phyloP scores from a whole-genome alignment of 2,888 invertebrate species.

The Trichopoda pennipes region DNA sequence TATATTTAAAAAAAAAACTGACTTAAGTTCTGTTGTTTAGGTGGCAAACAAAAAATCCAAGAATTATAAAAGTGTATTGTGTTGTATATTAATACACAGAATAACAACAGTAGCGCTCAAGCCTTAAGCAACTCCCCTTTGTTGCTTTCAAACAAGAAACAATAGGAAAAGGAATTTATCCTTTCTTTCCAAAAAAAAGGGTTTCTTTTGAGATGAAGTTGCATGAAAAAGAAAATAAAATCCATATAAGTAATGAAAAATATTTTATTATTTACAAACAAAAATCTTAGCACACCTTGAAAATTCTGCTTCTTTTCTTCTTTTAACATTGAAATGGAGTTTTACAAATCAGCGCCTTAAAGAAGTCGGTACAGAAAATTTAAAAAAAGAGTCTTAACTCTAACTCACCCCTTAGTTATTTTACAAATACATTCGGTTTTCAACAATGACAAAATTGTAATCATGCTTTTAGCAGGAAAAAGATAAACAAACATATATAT shows the following conservation, averaged over 20 bases:
- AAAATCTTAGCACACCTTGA: conserved; percentile 67
- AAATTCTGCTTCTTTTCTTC: conserved; percentile 19
- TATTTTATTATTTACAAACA: conserved; percentile 50
- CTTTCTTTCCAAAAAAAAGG: not conserved
- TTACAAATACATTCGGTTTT: not conserved
- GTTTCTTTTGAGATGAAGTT: not conserved
- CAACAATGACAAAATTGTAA: conserved; percentile 26
- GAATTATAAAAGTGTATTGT: conserved; percentile 8
- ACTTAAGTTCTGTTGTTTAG: conserved; percentile 59
- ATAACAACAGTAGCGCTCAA: conserved; percentile 57
- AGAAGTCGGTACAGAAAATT: conserved; percentile 48
- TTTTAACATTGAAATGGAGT: conserved; percentile 57
- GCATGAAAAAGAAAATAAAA: not conserved
- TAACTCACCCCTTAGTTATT: conserved; percentile 43
- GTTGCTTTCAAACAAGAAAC: not conserved
- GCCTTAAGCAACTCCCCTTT: conserved; percentile 50
- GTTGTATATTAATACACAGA: conserved; percentile 31
- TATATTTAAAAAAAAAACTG: conserved; percentile 39
- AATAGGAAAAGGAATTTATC: not conserved
- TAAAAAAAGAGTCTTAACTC: conserved; percentile 19
- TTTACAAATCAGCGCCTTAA: conserved; percentile 56
- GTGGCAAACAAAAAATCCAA: conserved; percentile 8
- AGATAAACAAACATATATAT: too few relatives aligned
- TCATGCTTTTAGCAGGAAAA: not conserved
- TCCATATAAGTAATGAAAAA: conserved; percentile 53